Evolutionary conservation across 2,797 vertebrate genomes (phyloP), one percentile per base, ranked within the genome.

Genomic region (Propithecus deckenii): DNA sequence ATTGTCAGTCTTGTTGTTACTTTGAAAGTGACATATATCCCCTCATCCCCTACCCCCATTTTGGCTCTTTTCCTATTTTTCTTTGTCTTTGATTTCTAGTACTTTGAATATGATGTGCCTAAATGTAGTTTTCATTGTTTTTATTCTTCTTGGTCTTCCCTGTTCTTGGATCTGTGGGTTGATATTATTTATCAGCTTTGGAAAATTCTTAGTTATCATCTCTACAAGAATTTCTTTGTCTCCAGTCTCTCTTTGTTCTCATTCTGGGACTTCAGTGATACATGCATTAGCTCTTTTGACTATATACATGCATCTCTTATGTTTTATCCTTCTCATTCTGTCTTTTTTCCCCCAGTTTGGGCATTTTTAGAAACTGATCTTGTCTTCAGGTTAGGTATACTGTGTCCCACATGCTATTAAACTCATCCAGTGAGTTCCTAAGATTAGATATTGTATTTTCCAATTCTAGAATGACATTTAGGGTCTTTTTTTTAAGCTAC

Each of bases 381-480:
- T 84, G n/a, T 93, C 25, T 92, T 91, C 74, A 63, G 93, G 32
- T 90, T 89, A 75, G 90, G 87, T 67, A 71, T 67, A 38, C 67
- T 35, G 2, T 71, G 38, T 28, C 30, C n/a, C 28, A 69, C 7
- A 46, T 87, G 13, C n/a, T 83, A 2, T 67, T 95, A 95, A 72
- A 35, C 25, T 93, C 72, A 85, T 20, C 38, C 3, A 89, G 7
- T 75, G 35, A 86, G 9, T 94, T 87, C 6, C 55, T 81, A 41
- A 84, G 41, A 75, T 88, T 94, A 93, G 43, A 63, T 48, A 74
- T 41, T 55, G 7, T 59, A 63, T 38, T 84, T 94, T 85, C 50
- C 18, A 61, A 57, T 75, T 94, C 30, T 74, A 75, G 43, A 78
- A 75, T 93, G 30, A 3, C 8, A 5, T 7, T 78, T 75, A 90